Conservation (phyloP, 2,113 vertebrate genomes). For the Crotalus horridus region DNA sequence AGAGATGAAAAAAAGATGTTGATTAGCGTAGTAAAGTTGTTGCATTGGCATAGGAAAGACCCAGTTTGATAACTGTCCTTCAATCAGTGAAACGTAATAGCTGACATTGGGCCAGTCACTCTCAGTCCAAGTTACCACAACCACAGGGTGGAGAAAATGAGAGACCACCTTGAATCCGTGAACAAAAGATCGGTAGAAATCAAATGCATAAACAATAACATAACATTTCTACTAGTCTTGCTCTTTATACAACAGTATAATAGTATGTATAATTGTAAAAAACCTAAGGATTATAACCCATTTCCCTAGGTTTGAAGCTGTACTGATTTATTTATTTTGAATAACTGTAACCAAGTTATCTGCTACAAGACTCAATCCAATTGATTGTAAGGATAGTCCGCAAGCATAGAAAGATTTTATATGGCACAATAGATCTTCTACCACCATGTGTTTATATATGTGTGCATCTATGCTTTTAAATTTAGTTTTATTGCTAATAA, state of each 20-base stretch:
- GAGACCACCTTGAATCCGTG: not conserved
- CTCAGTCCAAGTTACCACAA: not conserved
- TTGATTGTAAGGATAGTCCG: not conserved
- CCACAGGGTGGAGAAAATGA: not conserved
- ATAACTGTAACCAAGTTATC: not conserved
- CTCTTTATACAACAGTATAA: not conserved
- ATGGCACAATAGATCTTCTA: not conserved
- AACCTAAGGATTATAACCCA: not conserved
- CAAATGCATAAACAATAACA: not conserved
- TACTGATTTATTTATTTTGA: not conserved
- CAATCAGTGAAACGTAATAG: not conserved
- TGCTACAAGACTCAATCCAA: not conserved
- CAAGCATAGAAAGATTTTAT: not conserved
- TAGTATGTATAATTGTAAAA: not conserved
- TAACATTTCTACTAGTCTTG: not conserved
- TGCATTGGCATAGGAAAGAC: not conserved
- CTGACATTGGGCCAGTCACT: not conserved
- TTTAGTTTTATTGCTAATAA: not conserved
- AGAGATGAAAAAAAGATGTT: not conserved
- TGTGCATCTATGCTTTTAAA: not conserved
- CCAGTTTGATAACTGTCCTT: not conserved
- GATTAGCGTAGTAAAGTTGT: not conserved
- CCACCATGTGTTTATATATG: not conserved
- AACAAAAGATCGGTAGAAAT: not conserved
- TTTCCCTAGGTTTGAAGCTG: not conserved